Evolutionary conservation across 2,888 invertebrate genomes (phyloP).

Genomic region (Macrostomum cliftonense): DNA sequence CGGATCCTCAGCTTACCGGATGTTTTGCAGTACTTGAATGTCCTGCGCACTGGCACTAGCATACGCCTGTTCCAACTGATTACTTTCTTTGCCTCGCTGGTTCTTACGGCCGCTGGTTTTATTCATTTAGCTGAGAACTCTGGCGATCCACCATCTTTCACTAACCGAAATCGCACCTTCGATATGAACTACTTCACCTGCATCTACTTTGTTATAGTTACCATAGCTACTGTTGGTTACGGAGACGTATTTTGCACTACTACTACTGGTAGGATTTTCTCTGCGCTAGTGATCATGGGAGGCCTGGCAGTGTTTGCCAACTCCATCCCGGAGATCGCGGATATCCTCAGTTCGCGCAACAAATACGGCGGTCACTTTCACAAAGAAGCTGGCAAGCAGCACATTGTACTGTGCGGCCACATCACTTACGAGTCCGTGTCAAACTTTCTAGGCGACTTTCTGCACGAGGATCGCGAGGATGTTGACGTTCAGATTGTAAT

Average conservation of each 20-base stretch:
- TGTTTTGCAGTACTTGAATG: constrained; percentile 99
- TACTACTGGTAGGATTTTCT: constrained; percentile 88
- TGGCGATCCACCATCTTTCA: constrained; percentile 78
- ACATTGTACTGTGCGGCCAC: constrained; percentile 99
- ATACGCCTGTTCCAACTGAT: constrained; percentile 98
- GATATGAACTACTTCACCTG: constrained; percentile 88
- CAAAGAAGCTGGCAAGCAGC: constrained; percentile 99
- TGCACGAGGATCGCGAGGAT: constrained; percentile 98
- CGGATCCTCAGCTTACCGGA: constrained; percentile 99
- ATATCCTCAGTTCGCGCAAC: constrained; percentile 95
- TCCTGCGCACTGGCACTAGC: constrained; percentile 98
- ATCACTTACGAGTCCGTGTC: constrained; percentile 99
- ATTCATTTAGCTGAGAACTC: constrained; percentile 99
- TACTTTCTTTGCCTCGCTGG: constrained; percentile 98
- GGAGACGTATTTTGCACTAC: constrained; percentile 98
- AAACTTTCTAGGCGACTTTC: constrained; percentile 99
- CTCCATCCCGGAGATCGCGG: constrained; percentile 99
- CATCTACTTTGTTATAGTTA: constrained; percentile 97
- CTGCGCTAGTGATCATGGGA: constrained; percentile 98
- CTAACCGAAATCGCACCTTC: constrained; percentile 4
- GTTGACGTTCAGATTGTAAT: constrained; percentile 99
- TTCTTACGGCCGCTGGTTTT: constrained; percentile 97
- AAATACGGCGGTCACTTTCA: constrained; percentile 98
- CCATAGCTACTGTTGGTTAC: constrained; percentile 99
- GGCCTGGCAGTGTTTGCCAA: constrained; percentile 99